A percentile compares a stretch with the other conserved stretches of the same genome.
Conservation (phyloP, 2,797 vertebrate species). For the Garrulus glandarius region DNA sequence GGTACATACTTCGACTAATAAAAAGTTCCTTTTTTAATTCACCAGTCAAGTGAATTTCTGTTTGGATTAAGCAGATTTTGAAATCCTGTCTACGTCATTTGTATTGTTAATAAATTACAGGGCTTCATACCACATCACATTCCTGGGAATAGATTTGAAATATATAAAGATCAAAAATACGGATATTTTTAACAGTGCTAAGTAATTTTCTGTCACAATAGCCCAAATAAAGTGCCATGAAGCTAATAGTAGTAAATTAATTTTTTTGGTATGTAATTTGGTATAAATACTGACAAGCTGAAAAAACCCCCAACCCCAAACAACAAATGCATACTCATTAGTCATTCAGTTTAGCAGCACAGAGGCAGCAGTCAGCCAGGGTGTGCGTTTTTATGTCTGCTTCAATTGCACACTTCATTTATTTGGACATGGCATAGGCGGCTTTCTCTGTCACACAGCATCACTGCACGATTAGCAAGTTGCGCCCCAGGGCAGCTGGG, state of each 20-base stretch:
- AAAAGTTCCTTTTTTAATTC: background rate
- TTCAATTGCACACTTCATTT: slow-evolving; percentile 79
- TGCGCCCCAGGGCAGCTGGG: slow-evolving; percentile 77
- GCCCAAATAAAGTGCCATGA: slow-evolving; percentile 62
- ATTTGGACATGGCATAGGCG: slow-evolving; percentile 69
- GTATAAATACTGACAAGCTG: slow-evolving; percentile 70
- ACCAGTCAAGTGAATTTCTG: background rate
- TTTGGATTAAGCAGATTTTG: slow-evolving; percentile 21
- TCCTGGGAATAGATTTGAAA: slow-evolving; percentile 55
- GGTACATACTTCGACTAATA: background rate
- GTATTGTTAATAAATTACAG: slow-evolving; percentile 50
- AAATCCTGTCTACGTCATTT: background rate
- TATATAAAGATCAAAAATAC: slow-evolving; percentile 38
- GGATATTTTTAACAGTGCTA: slow-evolving; percentile 57
- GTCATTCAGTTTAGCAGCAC: slow-evolving; percentile 64
- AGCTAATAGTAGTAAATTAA: slow-evolving; percentile 72
- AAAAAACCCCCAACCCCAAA: background rate
- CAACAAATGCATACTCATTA: slow-evolving; percentile 46
- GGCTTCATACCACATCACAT: slow-evolving; percentile 10
- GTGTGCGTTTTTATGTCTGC: slow-evolving; percentile 75
- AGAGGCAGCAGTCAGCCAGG: slow-evolving; percentile 69
- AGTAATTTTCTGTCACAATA: slow-evolving; percentile 68
- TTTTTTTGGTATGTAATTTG: slow-evolving; percentile 73
- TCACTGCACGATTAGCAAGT: slow-evolving; percentile 69
- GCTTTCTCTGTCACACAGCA: slow-evolving; percentile 70